phyloP scores from a whole-genome alignment of 2,113 vertebrate genomes.

The Myodes glareolus region DNA sequence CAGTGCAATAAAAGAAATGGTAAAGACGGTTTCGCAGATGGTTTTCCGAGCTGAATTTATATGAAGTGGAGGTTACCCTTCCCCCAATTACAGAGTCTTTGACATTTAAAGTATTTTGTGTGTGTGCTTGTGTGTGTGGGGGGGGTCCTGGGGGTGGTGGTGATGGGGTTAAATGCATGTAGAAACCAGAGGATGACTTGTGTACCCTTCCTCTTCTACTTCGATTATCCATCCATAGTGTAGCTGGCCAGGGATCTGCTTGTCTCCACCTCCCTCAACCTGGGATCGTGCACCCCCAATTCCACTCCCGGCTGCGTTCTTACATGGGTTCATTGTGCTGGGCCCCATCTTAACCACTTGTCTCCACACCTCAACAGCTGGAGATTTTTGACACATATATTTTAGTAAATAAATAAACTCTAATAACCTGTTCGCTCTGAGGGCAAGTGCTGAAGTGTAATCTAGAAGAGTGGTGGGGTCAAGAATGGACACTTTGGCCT shows the following conservation, averaged over 20 bases:
- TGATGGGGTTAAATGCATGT: background rate
- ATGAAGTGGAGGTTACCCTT: background rate
- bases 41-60: background rate
- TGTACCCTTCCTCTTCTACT: background rate
- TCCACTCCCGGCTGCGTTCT: background rate
- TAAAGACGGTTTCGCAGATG: background rate
- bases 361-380: background rate
- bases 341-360: background rate
- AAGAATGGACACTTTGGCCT: background rate
- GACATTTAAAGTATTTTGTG: background rate
- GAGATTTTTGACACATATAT: slow-evolving; percentile 9
- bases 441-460: background rate
- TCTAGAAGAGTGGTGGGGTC: background rate
- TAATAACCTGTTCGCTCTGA: background rate
- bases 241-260: background rate
- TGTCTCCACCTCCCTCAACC: background rate
- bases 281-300: too few species aligned
- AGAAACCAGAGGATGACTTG: background rate
- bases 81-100: background rate
- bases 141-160: too few species aligned
- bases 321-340: background rate
- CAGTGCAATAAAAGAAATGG: background rate
- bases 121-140: background rate
- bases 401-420: slow-evolving; percentile 57
- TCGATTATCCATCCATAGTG: background rate